A percentile compares a stretch with the other conserved stretches of the same genome.
These are phyloP conservation scores for Cossypha niveicapilla DNA, from an alignment of 2,797 vertebrate genomes.

Conservation along the genomic window DNA sequence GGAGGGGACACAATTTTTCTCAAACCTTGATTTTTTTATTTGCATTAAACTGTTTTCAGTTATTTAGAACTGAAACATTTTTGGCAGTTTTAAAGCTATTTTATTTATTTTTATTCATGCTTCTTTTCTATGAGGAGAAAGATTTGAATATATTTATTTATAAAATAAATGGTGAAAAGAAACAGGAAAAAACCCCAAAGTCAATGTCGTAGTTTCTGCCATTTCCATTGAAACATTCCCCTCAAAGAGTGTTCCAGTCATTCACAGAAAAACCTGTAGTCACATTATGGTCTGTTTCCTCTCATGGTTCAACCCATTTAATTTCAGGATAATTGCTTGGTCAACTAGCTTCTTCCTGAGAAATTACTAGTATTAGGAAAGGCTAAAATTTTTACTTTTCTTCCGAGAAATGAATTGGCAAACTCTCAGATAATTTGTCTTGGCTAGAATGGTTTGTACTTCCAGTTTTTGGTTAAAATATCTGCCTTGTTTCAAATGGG, in stretches of 20 bases:
- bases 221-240: background rate
- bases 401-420: background rate
- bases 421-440: background rate
- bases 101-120: background rate
- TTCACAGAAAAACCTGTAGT: background rate
- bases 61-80: background rate
- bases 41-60: background rate
- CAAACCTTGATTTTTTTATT: background rate
- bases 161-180: background rate
- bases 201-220: background rate
- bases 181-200: fast-evolving
- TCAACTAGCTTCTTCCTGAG: background rate
- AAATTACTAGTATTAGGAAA: background rate
- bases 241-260: background rate
- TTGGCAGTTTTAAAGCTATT: background rate
- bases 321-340: background rate
- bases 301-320: background rate
- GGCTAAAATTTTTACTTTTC: background rate
- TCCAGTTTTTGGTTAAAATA: background rate
- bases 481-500: background rate
- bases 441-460: background rate
- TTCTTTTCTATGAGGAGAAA: background rate
- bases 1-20: background rate
- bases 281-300: background rate
- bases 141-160: background rate